Evolutionary conservation across 1,140 invertebrate species (phyloP), one percentile per base, ranked within the genome.

Genomic region (Campoletis sonorensis): DNA sequence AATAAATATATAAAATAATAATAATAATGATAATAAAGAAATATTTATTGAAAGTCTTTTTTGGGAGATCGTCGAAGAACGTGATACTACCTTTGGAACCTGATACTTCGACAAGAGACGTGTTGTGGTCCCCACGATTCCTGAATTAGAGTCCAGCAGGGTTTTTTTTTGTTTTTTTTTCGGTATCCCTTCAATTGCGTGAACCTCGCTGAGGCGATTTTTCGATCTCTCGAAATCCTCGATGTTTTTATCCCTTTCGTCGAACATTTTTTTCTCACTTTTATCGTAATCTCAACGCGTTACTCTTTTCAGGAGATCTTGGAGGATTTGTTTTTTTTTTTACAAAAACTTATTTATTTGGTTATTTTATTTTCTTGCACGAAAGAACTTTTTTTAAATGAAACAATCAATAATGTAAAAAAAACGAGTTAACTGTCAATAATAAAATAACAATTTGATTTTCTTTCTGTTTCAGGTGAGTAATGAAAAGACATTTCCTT

Each of bases 401-500:
- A n/a, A n/a, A n/a, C n/a, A n/a, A n/a, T n/a, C n/a, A n/a, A n/a
- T n/a, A 71, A 82, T 45, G 40, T 11, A 84, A 86, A 82, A 81
- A 84, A 85, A 81, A 85, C 81, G 83, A 84, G 76, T 79, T 72
- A 80, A 80, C n/a, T 4, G 10, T 21, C 30, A n/a, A 71, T 49
- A 21, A 30, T 40, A 37, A 71, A 77, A 73, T 58, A 79, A 79
- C 67, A 13, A 45, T 37, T 81, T 81, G 79, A 61, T 81, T 81
- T 79, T 49, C 76, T 84, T 54, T 87, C n/a, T 87, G 87, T 89
- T 89, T 70, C 85, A 89, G 88, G 88, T 88, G 87, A 89, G 88
- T 89, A 84, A 61, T 4, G 40, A 75, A 61, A 37, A 45, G 54
- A 37, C 64, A 18, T 18, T 79, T 45, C 13, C 40, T 11, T 45